Evolutionary conservation across 1,140 invertebrate species (phyloP), one percentile per base, ranked within the genome.

Genomic region (Proctacanthus coquilletti): DNA sequence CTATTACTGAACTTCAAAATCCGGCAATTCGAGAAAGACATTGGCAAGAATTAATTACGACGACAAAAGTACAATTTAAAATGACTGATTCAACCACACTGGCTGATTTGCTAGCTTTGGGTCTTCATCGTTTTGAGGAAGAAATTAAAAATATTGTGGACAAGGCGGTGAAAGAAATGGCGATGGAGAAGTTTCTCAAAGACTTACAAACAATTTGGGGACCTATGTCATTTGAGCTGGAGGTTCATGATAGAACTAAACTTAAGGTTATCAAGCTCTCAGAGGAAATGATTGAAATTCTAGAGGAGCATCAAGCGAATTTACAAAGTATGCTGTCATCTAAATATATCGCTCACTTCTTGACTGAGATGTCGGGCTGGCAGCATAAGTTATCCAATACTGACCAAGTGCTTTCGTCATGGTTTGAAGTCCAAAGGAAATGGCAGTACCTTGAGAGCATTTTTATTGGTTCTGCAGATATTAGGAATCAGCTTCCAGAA

Each of bases 241-340:
- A 84, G 35, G 44, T 64, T 17, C 88, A 95, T 51, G 74, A 84
- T 6, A 65, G 88, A 35, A 91, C 87, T 1, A 74, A 76, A 36
- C 65, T 80, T 15, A 73, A 75, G 42, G 50, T 95, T 33, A 64
- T 94, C 0, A 79, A 74, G 55, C 76, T 84, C 3, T 77, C 71
- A 34, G 91, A 96, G 56, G 87, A 93, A 52, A 63, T 86, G 5
- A 83, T 95, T 19, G 89, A 94, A 63, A 83, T 70, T 1, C 68
- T 97, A n/a, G 91, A 97, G 65, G 91, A 95, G 41, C 87, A 95
- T 68, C 89, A 95, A 70, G 87, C 88, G 4, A 77, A 81, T 67
- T 64, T 96, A 1, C 87, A 94, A 63, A 93, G 80, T 50, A 83
- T 94, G 80, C 70, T 92, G 63, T 83, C 82, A 0, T 95, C 89